These are phyloP conservation scores for Champsocephalus gunnari DNA, from an alignment of 2,797 vertebrate genomes.

Conservation along the genomic window DNA sequence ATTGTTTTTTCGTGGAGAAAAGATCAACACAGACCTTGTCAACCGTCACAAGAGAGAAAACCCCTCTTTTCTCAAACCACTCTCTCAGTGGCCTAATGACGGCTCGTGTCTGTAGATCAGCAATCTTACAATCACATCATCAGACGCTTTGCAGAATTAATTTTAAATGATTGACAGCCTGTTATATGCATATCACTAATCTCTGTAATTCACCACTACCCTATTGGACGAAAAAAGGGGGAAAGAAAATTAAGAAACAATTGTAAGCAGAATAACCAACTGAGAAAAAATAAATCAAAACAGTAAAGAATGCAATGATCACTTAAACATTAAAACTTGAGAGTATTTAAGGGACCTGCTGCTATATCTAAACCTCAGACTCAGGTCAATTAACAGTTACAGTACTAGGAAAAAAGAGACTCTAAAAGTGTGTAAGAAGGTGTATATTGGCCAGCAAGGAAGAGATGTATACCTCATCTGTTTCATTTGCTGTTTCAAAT, in stretches of 20 bases:
- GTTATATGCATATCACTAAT: conserved; percentile 82
- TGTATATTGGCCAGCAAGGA: conserved; percentile 38
- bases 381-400: conserved; percentile 33
- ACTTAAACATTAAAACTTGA: conserved; percentile 36
- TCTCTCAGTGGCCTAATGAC: conserved; percentile 67
- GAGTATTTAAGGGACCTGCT: conserved; percentile 20
- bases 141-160: conserved; percentile 78
- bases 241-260: conserved; percentile 59
- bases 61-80: conserved; percentile 51
- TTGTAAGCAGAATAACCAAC: conserved; percentile 34
- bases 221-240: conserved; percentile 57
- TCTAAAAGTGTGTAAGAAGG: conserved; percentile 45
- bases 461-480: conserved; percentile 69
- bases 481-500: conserved; percentile 76
- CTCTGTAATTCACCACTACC: conserved; percentile 76
- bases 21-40: conserved; percentile 16
- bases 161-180: conserved; percentile 87
- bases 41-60: conserved; percentile 29
- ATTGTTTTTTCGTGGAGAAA: neutral
- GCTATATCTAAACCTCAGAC: conserved; percentile 10
- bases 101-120: conserved; percentile 59
- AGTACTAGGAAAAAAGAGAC: conserved; percentile 32
- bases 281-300: neutral
- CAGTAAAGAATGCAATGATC: conserved; percentile 23
- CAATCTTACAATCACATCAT: conserved; percentile 78